phyloP scores from a whole-genome alignment of 2,888 invertebrate genomes.

The Epiblema foenella region DNA sequence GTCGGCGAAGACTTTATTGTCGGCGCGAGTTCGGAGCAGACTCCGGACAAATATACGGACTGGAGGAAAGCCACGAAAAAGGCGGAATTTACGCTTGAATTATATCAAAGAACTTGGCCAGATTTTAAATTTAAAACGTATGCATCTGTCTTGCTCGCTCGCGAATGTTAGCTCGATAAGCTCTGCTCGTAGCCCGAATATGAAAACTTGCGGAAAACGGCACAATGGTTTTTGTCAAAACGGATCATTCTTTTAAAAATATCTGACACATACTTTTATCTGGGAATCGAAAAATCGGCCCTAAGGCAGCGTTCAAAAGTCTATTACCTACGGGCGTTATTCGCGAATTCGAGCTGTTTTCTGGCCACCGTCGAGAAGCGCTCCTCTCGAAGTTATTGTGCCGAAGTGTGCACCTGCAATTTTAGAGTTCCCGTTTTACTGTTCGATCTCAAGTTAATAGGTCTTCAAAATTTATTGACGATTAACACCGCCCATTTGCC shows the following conservation, averaged over 20 bases:
- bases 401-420: slow-evolving; percentile 33
- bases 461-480: slow-evolving; percentile 6
- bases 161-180: too few relatives aligned
- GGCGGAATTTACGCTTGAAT: slow-evolving; percentile 13
- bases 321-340: slow-evolving; percentile 6
- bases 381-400: slow-evolving; percentile 17
- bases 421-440: slow-evolving; percentile 19
- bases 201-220: too few relatives aligned
- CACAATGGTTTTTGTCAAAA: too few relatives aligned
- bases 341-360: neutral
- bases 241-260: too few relatives aligned
- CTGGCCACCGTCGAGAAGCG: slow-evolving; percentile 16
- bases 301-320: neutral
- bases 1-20: slow-evolving; percentile 50
- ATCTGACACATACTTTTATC: too few relatives aligned
- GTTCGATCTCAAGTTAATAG: slow-evolving; percentile 29
- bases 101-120: neutral
- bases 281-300: too few relatives aligned
- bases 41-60: slow-evolving; percentile 51
- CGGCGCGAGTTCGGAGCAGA: slow-evolving; percentile 46
- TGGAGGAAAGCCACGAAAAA: slow-evolving; percentile 47
- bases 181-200: too few relatives aligned
- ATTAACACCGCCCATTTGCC: neutral
- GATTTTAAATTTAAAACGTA: neutral
- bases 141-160: neutral